Percentiles rank a stretch among this genome's conserved stretches.
These are phyloP conservation scores for Griposia aprilina DNA, from an alignment of 2,888 invertebrate species.

Conservation along the genomic window DNA sequence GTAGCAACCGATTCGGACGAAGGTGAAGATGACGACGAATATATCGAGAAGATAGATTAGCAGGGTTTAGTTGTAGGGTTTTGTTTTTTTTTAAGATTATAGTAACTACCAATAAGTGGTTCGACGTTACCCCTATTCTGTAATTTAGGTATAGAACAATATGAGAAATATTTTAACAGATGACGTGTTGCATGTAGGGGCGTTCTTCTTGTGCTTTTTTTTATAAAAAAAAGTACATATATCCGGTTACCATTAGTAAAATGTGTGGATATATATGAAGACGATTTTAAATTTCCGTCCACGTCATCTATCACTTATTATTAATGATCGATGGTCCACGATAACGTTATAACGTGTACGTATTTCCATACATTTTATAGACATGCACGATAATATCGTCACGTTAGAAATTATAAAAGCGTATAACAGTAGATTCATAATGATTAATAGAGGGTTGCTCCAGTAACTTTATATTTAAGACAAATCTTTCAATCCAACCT, in stretches of 20 bases:
- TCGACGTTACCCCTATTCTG: background rate
- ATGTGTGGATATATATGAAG: background rate
- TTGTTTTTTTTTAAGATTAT: background rate
- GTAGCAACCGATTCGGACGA: slow-evolving; percentile 12
- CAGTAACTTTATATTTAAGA: background rate
- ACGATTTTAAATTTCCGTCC: background rate
- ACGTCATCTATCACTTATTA: too few relatives aligned
- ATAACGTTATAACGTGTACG: background rate
- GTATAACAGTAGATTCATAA: background rate
- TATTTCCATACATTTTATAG: background rate
- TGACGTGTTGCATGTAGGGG: background rate
- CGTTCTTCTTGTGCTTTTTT: background rate
- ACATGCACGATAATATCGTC: background rate
- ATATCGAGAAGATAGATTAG: slow-evolving; percentile 19
- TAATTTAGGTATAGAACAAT: background rate
- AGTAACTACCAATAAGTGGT: background rate
- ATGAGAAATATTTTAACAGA: too few relatives aligned
- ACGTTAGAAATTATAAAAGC: background rate
- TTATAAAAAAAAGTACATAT: too few relatives aligned
- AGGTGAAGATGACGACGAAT: slow-evolving; percentile 15
- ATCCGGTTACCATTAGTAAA: background rate
- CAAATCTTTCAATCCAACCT: background rate
- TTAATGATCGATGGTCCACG: too few relatives aligned
- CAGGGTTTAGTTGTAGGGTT: background rate
- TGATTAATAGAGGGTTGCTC: background rate